A percentile compares a stretch with the other conserved stretches of the same genome.
Conservation (phyloP, 2,113 vertebrate species). For the Catharus minimus region DNA sequence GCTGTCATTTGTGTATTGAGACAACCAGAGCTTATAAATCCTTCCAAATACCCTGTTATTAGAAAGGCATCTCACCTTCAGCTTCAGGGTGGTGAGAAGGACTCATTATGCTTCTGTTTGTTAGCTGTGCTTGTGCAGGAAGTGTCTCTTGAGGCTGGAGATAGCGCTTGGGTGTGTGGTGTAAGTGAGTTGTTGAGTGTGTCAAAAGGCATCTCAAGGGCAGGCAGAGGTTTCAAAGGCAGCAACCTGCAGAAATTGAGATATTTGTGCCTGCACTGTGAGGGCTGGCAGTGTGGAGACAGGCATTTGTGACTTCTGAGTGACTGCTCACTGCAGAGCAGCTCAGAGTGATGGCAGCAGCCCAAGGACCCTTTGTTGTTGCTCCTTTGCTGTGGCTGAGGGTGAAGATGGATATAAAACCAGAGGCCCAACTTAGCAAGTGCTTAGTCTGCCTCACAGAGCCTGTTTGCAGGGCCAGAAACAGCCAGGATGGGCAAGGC, state of each 20-base stretch:
- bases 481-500: not conserved
- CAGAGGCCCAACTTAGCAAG: not conserved
- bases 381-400: not conserved
- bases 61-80: slow-evolving; percentile 62
- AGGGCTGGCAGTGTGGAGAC: not conserved
- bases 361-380: not conserved
- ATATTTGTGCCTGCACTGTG: not conserved
- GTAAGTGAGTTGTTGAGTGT: not conserved
- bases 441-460: not conserved
- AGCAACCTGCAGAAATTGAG: not conserved
- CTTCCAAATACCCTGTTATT: slow-evolving; percentile 47
- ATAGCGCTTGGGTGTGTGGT: not conserved
- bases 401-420: not conserved
- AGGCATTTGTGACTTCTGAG: not conserved
- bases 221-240: slow-evolving; percentile 27
- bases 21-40: slow-evolving; percentile 57
- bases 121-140: slow-evolving; percentile 21
- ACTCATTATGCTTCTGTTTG: slow-evolving; percentile 22
- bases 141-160: not conserved
- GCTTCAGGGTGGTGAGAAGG: slow-evolving; percentile 1
- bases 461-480: not conserved
- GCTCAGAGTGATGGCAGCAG: not conserved
- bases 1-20: slow-evolving; percentile 53
- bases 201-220: not conserved
- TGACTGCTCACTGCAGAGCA: not conserved